Conservation (phyloP, 2,888 invertebrate species). For the Phytoseiulus persimilis region DNA sequence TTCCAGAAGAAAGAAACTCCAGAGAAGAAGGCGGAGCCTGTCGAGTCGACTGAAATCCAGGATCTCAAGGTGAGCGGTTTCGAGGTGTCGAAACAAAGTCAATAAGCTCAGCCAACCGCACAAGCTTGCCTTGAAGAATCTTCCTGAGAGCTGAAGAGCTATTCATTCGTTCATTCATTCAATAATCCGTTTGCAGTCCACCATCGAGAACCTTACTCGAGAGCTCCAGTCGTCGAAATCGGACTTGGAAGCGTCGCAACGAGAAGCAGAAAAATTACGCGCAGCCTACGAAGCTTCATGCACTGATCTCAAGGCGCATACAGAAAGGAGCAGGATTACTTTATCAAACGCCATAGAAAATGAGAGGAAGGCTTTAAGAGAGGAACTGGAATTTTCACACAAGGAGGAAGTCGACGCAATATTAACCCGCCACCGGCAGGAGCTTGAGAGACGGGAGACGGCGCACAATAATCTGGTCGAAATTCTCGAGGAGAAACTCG, state of each 20-base stretch:
- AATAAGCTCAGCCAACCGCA: too few relatives aligned
- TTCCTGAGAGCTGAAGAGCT: background rate
- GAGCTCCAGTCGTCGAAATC: constrained; percentile 8
- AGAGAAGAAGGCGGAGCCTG: background rate
- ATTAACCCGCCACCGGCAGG: background rate
- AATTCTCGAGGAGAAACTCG: constrained; percentile 35
- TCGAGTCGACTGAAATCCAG: background rate
- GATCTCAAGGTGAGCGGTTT: background rate
- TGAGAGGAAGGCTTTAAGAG: background rate
- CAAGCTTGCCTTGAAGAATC: too few relatives aligned
- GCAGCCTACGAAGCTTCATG: background rate
- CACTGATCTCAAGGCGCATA: background rate
- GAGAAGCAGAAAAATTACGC: background rate
- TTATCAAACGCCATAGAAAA: background rate
- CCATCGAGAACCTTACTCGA: background rate
- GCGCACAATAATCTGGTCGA: constrained; percentile 12
- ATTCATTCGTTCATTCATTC: background rate
- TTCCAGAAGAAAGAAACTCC: constrained; percentile 20
- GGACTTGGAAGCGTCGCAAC: background rate
- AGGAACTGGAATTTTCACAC: background rate
- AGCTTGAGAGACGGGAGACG: background rate
- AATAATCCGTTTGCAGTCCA: background rate
- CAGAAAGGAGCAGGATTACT: background rate
- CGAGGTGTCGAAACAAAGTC: background rate
- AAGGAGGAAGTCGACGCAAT: background rate